phyloP scores from a whole-genome alignment of 2,888 invertebrate species.

The Toxonevra muliebris region DNA sequence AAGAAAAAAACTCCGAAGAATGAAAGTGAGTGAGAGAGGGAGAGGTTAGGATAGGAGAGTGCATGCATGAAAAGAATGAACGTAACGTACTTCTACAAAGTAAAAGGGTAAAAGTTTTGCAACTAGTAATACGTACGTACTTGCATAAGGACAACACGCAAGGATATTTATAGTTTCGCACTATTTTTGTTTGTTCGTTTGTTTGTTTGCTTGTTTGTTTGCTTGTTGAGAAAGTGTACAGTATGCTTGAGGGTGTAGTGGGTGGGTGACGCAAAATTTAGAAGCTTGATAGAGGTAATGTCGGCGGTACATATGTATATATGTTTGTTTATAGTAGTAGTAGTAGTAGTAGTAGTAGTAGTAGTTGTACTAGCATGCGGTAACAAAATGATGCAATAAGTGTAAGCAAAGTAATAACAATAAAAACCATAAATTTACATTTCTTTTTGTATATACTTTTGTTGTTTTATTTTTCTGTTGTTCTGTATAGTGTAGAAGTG shows the following conservation, averaged over 20 bases:
- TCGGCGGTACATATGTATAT: too few relatives aligned
- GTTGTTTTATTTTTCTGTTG: too few relatives aligned
- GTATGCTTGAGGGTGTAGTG: not conserved
- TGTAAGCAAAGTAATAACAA: too few relatives aligned
- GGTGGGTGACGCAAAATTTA: too few relatives aligned
- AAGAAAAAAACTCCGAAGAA: not conserved
- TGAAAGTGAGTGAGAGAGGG: not conserved
- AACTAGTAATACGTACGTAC: not conserved
- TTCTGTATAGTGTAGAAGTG: not conserved
- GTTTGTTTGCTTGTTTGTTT: slow-evolving; percentile 12
- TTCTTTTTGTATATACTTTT: too few relatives aligned
- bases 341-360: too few relatives aligned
- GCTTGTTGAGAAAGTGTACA: not conserved
- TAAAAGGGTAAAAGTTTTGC: not conserved
- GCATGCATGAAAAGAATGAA: not conserved
- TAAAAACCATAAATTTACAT: too few relatives aligned
- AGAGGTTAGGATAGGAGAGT: too few relatives aligned
- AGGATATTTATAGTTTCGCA: slow-evolving; percentile 33
- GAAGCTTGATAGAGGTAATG: too few relatives aligned
- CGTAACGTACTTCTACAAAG: not conserved
- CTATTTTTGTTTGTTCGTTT: slow-evolving; percentile 20
- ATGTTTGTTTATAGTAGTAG: too few relatives aligned
- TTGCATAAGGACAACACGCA: slow-evolving; percentile 30
- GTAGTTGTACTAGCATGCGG: too few relatives aligned
- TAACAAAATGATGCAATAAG: too few relatives aligned